Percentiles rank a stretch among this genome's conserved stretches.
Evolutionary conservation across 2,113 vertebrate species (phyloP).

Genomic region (Bubalus kerabau): DNA sequence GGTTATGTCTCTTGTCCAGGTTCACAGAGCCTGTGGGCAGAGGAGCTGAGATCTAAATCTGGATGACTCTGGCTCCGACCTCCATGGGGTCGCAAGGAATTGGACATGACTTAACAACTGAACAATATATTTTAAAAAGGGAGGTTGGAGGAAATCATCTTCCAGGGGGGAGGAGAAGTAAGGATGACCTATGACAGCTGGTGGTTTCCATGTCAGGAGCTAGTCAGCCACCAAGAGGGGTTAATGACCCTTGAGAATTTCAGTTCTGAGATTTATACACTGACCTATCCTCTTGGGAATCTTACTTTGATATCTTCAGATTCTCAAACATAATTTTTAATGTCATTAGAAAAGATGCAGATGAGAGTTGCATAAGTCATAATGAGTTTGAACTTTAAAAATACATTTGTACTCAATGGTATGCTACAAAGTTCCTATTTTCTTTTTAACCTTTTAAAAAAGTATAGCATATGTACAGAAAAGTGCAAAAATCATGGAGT

Average conservation of each 20-base stretch:
- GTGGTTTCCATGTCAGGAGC: neutral
- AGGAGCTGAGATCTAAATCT: neutral
- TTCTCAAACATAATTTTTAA: constrained; percentile 3
- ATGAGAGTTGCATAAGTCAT: neutral
- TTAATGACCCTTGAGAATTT: neutral
- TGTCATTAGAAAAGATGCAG: neutral
- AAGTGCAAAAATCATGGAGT: neutral
- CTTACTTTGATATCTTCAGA: neutral
- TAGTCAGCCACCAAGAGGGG: neutral
- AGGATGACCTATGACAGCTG: neutral
- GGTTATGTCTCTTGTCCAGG: neutral
- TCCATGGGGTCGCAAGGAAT: neutral
- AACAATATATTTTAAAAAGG: neutral
- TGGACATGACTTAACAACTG: neutral
- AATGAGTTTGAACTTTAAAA: constrained; percentile 25
- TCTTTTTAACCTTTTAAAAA: constrained; percentile 26
- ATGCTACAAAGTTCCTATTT: neutral
- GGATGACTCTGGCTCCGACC: neutral
- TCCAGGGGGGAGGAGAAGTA: neutral
- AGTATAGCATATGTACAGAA: neutral
- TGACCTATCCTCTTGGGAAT: neutral
- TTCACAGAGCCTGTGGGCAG: neutral
- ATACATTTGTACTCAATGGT: neutral
- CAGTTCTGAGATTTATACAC: neutral
- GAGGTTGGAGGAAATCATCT: neutral